Evolutionary conservation across 2,113 vertebrate genomes (phyloP).

Genomic region (Harpagus bidentatus): DNA sequence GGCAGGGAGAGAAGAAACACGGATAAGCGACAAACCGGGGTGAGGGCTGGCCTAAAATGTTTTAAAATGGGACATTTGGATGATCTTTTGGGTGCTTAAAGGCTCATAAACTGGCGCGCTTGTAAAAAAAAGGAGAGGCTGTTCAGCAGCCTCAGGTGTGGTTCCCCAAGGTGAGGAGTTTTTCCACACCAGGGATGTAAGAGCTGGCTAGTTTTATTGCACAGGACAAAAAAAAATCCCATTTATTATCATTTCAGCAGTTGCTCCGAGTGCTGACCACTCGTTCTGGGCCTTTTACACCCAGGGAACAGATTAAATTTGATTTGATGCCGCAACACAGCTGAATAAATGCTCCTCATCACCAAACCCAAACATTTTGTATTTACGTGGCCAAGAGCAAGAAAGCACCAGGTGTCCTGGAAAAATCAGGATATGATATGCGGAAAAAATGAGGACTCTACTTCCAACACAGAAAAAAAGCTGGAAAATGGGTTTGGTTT

Average conservation of each 20-base stretch:
- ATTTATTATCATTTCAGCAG: neutral
- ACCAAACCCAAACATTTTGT: neutral
- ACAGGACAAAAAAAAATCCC: neutral
- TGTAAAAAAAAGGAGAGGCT: neutral
- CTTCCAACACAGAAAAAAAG: neutral
- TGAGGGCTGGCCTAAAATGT: rapidly evolving
- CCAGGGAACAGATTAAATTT: neutral
- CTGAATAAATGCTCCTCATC: neutral
- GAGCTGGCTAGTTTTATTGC: neutral
- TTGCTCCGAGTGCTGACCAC: rapidly evolving
- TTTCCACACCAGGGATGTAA: rapidly evolving
- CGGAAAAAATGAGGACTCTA: rapidly evolving
- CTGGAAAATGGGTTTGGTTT: neutral
- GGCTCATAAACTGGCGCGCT: rapidly evolving
- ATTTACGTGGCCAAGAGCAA: neutral
- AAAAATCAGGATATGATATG: neutral
- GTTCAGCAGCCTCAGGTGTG: neutral
- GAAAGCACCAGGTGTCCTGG: neutral
- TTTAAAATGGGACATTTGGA: rapidly evolving
- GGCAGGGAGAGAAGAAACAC: neutral
- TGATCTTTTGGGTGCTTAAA: neutral
- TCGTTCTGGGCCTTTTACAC: neutral
- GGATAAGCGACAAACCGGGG: rapidly evolving
- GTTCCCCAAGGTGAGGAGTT: neutral
- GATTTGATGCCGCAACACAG: neutral